These are phyloP conservation scores for Erebia epiphron DNA, from an alignment of 2,888 invertebrate genomes.

Conservation along the genomic window DNA sequence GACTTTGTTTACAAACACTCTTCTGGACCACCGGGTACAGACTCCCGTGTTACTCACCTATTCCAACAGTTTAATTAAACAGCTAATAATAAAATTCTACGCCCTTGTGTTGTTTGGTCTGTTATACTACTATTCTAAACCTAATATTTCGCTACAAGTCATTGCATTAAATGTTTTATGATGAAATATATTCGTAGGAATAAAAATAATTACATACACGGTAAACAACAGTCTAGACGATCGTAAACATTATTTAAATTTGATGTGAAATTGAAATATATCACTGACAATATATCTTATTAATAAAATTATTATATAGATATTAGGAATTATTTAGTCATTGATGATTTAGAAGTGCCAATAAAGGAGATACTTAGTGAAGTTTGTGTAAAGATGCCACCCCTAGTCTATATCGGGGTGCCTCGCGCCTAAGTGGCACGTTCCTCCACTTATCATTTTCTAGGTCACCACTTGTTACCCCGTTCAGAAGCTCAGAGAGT, in stretches of 20 bases:
- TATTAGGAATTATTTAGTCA: too few species aligned
- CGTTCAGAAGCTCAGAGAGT: slow-evolving; percentile 10
- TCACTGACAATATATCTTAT: too few species aligned
- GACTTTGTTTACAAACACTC: slow-evolving; percentile 24
- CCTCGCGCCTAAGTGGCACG: slow-evolving; percentile 1
- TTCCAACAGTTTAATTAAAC: not conserved
- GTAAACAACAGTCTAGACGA: too few species aligned
- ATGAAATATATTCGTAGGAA: not conserved
- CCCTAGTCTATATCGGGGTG: too few species aligned
- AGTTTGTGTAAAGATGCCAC: too few species aligned
- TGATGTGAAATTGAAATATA: too few species aligned
- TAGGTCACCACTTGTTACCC: slow-evolving; percentile 21
- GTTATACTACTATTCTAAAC: not conserved
- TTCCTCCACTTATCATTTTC: slow-evolving; percentile 19
- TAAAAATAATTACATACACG: too few species aligned
- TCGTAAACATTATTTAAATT: too few species aligned
- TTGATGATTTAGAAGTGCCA: too few species aligned
- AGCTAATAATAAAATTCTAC: slow-evolving; percentile 2
- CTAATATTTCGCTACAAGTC: not conserved
- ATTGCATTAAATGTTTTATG: not conserved
- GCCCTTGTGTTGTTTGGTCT: not conserved
- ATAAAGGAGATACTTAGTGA: too few species aligned
- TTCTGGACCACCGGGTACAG: not conserved
- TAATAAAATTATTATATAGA: too few species aligned
- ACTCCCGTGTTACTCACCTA: slow-evolving; percentile 6